Percentiles rank a stretch among this genome's conserved stretches.
phyloP scores from a whole-genome alignment of 2,888 invertebrate genomes.

The Tiliacea aurago region DNA sequence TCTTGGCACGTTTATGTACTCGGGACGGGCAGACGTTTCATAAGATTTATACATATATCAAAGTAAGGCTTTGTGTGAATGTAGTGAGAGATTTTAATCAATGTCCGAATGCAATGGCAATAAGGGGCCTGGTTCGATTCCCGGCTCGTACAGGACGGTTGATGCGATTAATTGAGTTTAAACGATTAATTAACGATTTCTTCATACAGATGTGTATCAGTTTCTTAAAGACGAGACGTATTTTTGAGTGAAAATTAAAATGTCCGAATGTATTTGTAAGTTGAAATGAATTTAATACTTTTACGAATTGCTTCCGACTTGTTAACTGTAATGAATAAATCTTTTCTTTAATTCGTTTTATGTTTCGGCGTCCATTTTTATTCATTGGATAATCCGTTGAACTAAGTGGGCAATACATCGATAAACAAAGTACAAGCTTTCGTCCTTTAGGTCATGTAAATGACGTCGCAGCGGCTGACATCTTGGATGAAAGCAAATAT shows the following conservation, averaged over 20 bases:
- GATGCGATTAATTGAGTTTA: constrained; percentile 76
- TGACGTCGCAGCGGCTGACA: constrained; percentile 44
- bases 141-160: constrained; percentile 74
- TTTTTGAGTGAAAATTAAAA: constrained; percentile 62
- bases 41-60: constrained; percentile 90
- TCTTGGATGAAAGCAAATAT: constrained; percentile 25
- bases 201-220: constrained; percentile 68
- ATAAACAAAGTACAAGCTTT: constrained; percentile 37
- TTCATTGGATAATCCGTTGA: constrained; percentile 45
- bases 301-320: constrained; percentile 57
- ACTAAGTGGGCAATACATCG: constrained; percentile 49
- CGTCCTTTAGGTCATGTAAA: constrained; percentile 16
- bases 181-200: constrained; percentile 76
- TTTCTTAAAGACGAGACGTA: constrained; percentile 52
- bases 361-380: constrained; percentile 44
- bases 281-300: constrained; percentile 41
- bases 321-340: constrained; percentile 47
- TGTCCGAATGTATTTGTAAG: constrained; percentile 48
- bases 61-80: constrained; percentile 88
- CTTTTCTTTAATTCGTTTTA: constrained; percentile 49
- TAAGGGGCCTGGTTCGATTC: constrained; percentile 72
- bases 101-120: constrained; percentile 77
- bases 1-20: constrained; percentile 69
- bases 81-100: constrained; percentile 90
- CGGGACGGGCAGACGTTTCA: constrained; percentile 82